phyloP scores from a whole-genome alignment of 2,888 invertebrate genomes.

The Biston stratarius region DNA sequence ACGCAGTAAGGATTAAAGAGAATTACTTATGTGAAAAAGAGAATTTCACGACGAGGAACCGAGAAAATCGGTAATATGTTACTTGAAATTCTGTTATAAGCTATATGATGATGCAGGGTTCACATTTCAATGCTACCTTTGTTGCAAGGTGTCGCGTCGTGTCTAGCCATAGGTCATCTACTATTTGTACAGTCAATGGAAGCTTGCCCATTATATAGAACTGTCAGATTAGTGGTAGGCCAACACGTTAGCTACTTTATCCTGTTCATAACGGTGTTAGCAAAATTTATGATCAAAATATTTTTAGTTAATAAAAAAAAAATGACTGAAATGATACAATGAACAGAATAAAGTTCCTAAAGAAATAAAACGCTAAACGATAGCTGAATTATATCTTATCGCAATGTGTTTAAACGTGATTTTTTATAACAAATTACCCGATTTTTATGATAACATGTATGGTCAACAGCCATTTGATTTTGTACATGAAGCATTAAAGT shows the following conservation, averaged over 20 bases:
- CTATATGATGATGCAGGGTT: not conserved
- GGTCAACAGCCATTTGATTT: conserved; percentile 67
- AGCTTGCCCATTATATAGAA: conserved; percentile 30
- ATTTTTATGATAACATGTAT: conserved; percentile 71
- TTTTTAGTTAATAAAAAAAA: conserved; percentile 68
- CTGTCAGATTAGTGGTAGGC: conserved; percentile 64
- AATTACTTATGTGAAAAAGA: not conserved
- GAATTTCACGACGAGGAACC: not conserved
- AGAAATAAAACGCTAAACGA: conserved; percentile 65
- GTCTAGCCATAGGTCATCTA: conserved; percentile 13
- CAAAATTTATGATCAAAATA: conserved; percentile 66
- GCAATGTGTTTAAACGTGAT: conserved; percentile 73
- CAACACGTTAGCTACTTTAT: conserved; percentile 53
- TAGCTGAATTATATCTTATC: conserved; percentile 74
- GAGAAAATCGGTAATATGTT: not conserved
- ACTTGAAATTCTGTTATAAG: not conserved
- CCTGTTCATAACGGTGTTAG: conserved; percentile 60
- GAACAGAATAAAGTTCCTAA: conserved; percentile 69
- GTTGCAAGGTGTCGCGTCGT: not conserved
- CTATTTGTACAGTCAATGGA: conserved; percentile 13
- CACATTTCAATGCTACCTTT: not conserved
- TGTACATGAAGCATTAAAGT: conserved; percentile 84
- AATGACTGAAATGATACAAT: conserved; percentile 68
- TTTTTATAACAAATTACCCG: conserved; percentile 66
- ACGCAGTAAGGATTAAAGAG: not conserved